Evolutionary conservation across 2,888 invertebrate genomes (phyloP).

Genomic region (Craniophora ligustri): DNA sequence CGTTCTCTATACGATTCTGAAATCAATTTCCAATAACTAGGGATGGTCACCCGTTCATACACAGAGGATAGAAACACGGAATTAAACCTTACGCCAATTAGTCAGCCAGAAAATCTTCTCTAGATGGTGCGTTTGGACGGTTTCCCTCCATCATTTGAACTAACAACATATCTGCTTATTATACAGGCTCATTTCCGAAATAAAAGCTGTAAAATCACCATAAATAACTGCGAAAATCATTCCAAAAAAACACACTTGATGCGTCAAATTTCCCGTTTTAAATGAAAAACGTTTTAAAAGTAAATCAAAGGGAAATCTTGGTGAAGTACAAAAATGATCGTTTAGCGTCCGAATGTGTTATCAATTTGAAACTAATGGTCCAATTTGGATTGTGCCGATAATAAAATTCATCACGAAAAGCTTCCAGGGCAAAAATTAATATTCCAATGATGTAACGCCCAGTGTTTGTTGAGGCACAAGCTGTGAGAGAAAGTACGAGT

Average conservation of each 20-base stretch:
- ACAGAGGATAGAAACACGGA: no score
- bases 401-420: constrained; percentile 86
- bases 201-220: not conserved
- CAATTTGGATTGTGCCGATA: constrained; percentile 85
- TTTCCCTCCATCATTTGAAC: no score
- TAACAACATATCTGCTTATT: no score
- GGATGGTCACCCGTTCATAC: no score
- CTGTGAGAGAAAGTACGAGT: not conserved
- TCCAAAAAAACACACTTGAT: constrained; percentile 53
- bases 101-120: no score
- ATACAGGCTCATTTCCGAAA: not conserved
- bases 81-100: no score
- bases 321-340: constrained; percentile 63
- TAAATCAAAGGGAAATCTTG: constrained; percentile 55
- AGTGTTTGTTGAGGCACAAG: constrained; percentile 61
- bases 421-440: constrained; percentile 86
- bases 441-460: constrained; percentile 86
- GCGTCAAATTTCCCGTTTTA: constrained; percentile 50
- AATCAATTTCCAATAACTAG: no score
- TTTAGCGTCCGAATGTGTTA: constrained; percentile 75
- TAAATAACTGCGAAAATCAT: constrained; percentile 18
- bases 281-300: constrained; percentile 54
- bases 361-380: constrained; percentile 84
- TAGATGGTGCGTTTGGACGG: no score
- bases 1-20: no score